Percentiles rank a stretch among this genome's conserved stretches.
These are phyloP conservation scores for Leucophora obtusa DNA, from an alignment of 2,888 invertebrate species.

Conservation along the genomic window DNA sequence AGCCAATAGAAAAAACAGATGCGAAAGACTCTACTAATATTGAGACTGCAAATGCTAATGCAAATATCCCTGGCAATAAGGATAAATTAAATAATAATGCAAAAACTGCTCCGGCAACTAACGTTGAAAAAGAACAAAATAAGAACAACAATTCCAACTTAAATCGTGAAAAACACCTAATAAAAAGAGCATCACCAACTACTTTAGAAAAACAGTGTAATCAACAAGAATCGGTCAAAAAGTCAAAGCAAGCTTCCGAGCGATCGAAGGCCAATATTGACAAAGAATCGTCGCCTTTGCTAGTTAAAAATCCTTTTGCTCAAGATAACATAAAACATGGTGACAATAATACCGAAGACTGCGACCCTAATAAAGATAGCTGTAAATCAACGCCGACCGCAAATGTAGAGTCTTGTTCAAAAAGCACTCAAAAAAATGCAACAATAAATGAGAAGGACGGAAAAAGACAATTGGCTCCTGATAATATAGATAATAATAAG, in stretches of 20 bases:
- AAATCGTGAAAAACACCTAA: background rate
- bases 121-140: background rate
- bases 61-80: too few relatives aligned
- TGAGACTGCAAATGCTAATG: background rate
- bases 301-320: background rate
- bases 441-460: background rate
- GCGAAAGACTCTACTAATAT: background rate
- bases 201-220: background rate
- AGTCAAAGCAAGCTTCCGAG: background rate
- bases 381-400: background rate
- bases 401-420: background rate
- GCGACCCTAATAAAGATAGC: conserved; percentile 27
- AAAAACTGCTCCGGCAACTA: background rate
- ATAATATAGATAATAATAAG: background rate
- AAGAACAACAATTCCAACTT: background rate
- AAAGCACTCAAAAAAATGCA: background rate
- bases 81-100: too few relatives aligned
- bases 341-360: background rate
- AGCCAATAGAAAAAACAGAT: background rate
- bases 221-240: background rate
- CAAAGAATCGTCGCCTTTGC: background rate
- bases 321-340: background rate
- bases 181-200: background rate
- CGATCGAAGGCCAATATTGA: background rate
- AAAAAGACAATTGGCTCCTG: background rate